These are phyloP conservation scores for Anisognathus igniventris DNA, from an alignment of 2,797 vertebrate species.

Conservation along the genomic window DNA sequence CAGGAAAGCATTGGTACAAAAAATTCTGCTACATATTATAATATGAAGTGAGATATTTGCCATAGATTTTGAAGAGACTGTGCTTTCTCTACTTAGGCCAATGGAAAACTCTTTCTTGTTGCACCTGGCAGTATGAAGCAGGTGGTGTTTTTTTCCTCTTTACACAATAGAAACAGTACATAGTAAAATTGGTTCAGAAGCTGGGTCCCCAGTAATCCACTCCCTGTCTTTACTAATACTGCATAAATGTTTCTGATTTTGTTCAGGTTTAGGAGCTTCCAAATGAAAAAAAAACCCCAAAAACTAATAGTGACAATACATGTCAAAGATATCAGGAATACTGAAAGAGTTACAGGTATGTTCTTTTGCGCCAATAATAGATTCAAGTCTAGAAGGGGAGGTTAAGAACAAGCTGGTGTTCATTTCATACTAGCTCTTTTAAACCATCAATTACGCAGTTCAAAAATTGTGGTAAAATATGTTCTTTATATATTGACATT, in stretches of 20 bases:
- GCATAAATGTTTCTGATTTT: not conserved
- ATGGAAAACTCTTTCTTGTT: not conserved
- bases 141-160: not conserved
- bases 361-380: not conserved
- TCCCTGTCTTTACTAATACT: not conserved
- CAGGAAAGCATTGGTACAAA: not conserved
- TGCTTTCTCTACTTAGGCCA: not conserved
- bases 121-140: not conserved
- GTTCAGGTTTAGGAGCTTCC: not conserved
- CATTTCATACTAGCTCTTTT: not conserved
- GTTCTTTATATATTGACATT: conserved; percentile 30
- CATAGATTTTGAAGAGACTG: not conserved
- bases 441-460: conserved; percentile 17
- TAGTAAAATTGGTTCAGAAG: not conserved
- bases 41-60: not conserved
- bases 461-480: conserved; percentile 7
- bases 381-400: not conserved
- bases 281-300: not conserved
- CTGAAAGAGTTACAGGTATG: not conserved
- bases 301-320: not conserved
- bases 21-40: not conserved
- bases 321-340: not conserved
- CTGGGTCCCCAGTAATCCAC: not conserved
- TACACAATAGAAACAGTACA: not conserved
- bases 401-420: not conserved